Base-by-base conservation (phyloP, 2,888 invertebrate genomes). In the Drosophila buzzatii region DNA sequence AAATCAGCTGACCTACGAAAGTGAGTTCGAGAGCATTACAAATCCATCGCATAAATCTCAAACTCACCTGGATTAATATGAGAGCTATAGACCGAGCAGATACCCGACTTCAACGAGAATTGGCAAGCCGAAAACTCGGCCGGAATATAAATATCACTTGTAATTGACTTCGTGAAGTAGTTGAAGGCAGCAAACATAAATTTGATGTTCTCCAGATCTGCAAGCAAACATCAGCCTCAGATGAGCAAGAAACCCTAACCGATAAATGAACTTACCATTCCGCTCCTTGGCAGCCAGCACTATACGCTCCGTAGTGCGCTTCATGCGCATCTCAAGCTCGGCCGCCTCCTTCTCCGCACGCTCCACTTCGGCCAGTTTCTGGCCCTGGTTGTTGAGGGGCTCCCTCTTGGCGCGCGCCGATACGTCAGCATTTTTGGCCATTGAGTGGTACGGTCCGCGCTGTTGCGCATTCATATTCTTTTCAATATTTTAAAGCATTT, bases 81-180 rank as follows among this genome's bases (percentile, higher is more conserved):
- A 1, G 92, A 82, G 67, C 92, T 92, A 41, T 89, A 92, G 1
- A 82, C 83, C 49, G 94, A 93, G 45, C 85, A 82, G 1, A 94
- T 83, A 1, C 95, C 95, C 3, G 93, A 77, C 49, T 91, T 79
- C 0, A 95, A 72, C 0, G 93, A 93, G 79, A 93, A 95, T 74
- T 93, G 91, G 16, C 92, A 91, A 0, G 95, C 73, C 0, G 94
- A 93, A 47, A 95, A 91, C 87, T 95, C 95, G 1, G 94, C 95
- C 0, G 95, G 95, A 18, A 92, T 90, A 79, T 93, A 94, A 2
- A 91, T 68, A 0, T 81, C 84, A 1, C 72, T 78, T 4, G 79
- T 77, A 0, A 74, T 41, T 0, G 89, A 87, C 70, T 91, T 92
- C 0, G 84, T 82, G 52, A 92, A 93, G 59, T 91, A 93, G 27